Percentiles rank a stretch among this genome's conserved stretches.
Evolutionary conservation across 2,797 vertebrate species (phyloP).

Genomic region (Lophius americanus): DNA sequence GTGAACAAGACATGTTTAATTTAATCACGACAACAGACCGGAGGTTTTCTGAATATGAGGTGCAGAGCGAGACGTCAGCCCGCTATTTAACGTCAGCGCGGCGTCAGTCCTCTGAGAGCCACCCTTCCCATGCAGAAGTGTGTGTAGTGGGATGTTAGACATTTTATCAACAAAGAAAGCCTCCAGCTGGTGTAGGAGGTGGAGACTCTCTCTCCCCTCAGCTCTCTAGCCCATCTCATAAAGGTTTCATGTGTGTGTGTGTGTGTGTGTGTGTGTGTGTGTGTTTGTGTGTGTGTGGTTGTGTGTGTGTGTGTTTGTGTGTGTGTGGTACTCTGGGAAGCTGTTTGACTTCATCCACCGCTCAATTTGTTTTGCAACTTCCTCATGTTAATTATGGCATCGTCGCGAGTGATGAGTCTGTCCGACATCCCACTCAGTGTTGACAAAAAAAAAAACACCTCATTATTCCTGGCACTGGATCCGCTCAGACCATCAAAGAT

Average conservation of each 20-base stretch:
- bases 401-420: constrained; percentile 12
- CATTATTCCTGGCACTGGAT: constrained; percentile 5
- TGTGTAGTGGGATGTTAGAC: not conserved
- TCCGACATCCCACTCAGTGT: constrained; percentile 2
- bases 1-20: not conserved
- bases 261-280: not conserved
- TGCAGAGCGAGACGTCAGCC: not conserved
- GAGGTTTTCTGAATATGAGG: not conserved
- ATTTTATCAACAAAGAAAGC: constrained; percentile 32
- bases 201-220: constrained; percentile 32
- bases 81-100: constrained; percentile 13
- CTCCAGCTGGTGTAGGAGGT: constrained; percentile 52
- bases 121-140: not conserved
- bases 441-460: constrained; percentile 7
- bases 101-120: constrained; percentile 9
- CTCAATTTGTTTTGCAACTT: constrained; percentile 25
- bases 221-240: constrained; percentile 40
- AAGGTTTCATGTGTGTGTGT: constrained; percentile 46
- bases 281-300: not conserved
- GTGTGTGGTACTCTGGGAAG: constrained; percentile 15
- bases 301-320: constrained; percentile 11
- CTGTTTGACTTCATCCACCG: constrained; percentile 22
- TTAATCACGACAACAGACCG: not conserved
- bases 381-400: constrained; percentile 26
- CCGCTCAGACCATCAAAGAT: not conserved